Evolutionary conservation across 2,888 invertebrate genomes (phyloP), one percentile per base, ranked within the genome.

Genomic region (Eupeodes latifasciatus): DNA sequence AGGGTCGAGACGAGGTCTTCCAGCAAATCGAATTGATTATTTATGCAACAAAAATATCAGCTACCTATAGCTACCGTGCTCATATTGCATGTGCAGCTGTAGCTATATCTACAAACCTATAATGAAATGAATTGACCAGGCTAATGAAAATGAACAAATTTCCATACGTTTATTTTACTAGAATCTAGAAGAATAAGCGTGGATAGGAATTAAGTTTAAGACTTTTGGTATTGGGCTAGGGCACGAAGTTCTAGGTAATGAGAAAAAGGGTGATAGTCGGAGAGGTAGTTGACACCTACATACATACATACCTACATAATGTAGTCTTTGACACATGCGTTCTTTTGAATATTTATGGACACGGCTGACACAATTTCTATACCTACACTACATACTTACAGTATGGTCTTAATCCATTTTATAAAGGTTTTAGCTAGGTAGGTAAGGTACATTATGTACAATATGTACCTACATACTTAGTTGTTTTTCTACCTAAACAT

Each of bases 321-420:
- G 27, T 27, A 27, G 27, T 2, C 81, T 66, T 85, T 81, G 55
- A 66, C 77, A 85, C 80, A 85, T 85, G 81, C 85, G 85, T 61
- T 16, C 81, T 85, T 75, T 72, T 85, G 66, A 85, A 85, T 81
- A 81, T 85, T 77, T 81, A 85, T 77, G 76, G 85, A 76, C 75
- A 59, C 40, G 51, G 69, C 71, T 57, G 49, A 53, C 74, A 61
- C 34, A 12, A 36, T 62, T 27, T 27, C 27, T 27, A 27, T 27
- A 27, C 27, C 27, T 76, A 36, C 5, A 36, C 27, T 76, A 36
- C 5, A 36, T 36, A 40, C 27, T 2, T 27, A 27, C 53, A 74
- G 66, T 51, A 61, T 47, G 72, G 57, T 69, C 59, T 74, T 76
- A 64, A 69, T 75, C 53, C 27, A 59, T 75, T 36, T 67, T 74